phyloP scores from a whole-genome alignment of 2,797 vertebrate species.

The Babyrousa celebensis region DNA sequence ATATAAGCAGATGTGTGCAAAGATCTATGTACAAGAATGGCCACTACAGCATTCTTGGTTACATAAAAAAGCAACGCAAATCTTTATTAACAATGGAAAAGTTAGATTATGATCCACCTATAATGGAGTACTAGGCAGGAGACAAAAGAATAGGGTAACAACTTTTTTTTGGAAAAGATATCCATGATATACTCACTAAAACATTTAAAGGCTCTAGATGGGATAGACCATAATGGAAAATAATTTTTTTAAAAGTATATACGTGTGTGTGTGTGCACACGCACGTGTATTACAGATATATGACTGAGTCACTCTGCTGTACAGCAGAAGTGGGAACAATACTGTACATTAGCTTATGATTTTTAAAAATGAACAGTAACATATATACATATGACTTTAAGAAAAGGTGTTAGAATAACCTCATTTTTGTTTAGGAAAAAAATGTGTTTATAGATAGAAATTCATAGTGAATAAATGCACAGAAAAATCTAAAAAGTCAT shows the following conservation, averaged over 20 bases:
- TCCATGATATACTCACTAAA: background rate
- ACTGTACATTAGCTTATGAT: too few relatives aligned
- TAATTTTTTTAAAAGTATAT: too few relatives aligned
- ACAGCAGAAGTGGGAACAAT: too few relatives aligned
- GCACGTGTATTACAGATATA: too few relatives aligned
- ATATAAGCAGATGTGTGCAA: background rate
- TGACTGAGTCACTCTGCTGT: too few relatives aligned
- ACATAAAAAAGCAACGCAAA: background rate
- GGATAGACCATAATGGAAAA: too few relatives aligned
- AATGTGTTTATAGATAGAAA: background rate
- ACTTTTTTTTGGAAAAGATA: background rate
- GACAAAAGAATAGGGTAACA: background rate
- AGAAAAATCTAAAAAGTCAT: slow-evolving; percentile 12
- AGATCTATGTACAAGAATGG: background rate
- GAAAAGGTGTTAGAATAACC: background rate
- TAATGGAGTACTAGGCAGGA: background rate
- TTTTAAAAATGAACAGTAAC: too few relatives aligned
- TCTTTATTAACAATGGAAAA: background rate
- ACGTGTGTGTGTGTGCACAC: too few relatives aligned
- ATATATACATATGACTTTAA: too few relatives aligned
- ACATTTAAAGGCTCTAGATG: too few relatives aligned
- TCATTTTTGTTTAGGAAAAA: background rate
- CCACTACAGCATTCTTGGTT: background rate
- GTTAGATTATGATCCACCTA: background rate
- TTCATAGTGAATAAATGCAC: background rate